A percentile compares a stretch with the other conserved stretches of the same genome.
phyloP scores from a whole-genome alignment of 2,113 vertebrate species.

The Silurus asotus region DNA sequence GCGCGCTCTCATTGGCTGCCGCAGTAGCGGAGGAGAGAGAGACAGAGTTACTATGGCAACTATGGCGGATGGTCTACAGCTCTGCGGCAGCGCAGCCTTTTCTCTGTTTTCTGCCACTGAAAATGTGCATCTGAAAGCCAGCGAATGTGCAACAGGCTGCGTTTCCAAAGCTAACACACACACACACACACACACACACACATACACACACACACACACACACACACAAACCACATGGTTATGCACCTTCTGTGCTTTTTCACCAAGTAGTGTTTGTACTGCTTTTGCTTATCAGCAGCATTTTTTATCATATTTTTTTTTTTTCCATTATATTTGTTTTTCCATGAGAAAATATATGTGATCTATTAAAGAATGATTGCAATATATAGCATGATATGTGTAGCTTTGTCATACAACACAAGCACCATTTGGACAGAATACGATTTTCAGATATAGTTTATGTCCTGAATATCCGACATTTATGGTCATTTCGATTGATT shows the following conservation, averaged over 20 bases:
- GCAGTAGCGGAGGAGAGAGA: conserved; percentile 50
- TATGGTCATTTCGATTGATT: neutral
- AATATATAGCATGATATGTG: neutral
- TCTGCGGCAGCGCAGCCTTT: conserved; percentile 75
- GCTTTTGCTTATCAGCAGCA: too few species aligned
- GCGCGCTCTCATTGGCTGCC: conserved; percentile 73
- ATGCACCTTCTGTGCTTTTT: neutral
- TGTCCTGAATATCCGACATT: neutral
- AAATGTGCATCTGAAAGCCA: conserved; percentile 42
- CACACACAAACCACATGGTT: neutral
- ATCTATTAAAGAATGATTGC: too few species aligned
- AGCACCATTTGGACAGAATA: neutral
- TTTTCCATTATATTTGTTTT: neutral
- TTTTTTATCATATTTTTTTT: too few species aligned
- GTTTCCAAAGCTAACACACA: neutral
- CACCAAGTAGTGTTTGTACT: neutral
- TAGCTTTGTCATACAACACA: neutral
- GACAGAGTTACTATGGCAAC: conserved; percentile 75
- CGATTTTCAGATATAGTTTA: neutral
- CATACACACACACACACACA: neutral
- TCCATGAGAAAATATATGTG: too few species aligned
- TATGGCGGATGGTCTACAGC: conserved; percentile 69
- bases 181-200: neutral
- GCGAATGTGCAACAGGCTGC: conserved; percentile 37
- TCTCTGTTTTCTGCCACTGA: conserved; percentile 59